Evolutionary conservation across 1,140 invertebrate genomes (phyloP), one percentile per base, ranked within the genome.

Genomic region (Drosophila sulfurigaster): DNA sequence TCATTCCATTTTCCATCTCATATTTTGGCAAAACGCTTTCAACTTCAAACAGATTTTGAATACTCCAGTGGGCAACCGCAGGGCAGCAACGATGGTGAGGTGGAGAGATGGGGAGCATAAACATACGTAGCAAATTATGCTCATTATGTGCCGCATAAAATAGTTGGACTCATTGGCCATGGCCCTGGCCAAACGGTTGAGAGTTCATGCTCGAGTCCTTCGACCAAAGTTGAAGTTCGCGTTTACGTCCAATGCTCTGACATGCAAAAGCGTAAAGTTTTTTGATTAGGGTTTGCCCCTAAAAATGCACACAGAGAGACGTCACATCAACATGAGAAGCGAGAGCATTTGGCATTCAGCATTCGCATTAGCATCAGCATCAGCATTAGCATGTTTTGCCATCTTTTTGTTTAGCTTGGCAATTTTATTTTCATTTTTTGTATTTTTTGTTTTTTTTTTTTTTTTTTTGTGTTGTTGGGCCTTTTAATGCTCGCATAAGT

Each of bases 121-220:
- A 11, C 52, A 70, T 70, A 43, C 67, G 59, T 64, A 35, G 30
- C 66, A 75, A 70, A 75, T 75, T 63, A 60, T 70, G 67, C 67
- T 70, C 67, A 75, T 75, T 75, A 75, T 75, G 67, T 10, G 72
- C 41, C 67, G 38, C 73, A 72, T 46, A 46, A 75, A 75, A 72
- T 75, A 75, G 73, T 75, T 65, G 58, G 15, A 56, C 49, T 54
- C 69, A 43, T 46, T 54, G 38, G 38, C 58, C 20, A 45, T 7
- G 41, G 15, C 13, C 8, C 10, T 3, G 20, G 1, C 1, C 41
- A 13, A 16, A 43, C 5, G 2, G 25, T 10, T 4, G 10, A 30
- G 20, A 49, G n/a, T 13, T 30, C 11, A 8, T 13, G 15, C 28
- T 3, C 38, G 10, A 64, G 38, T n/a, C 32, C 6, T 10, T 35